Percentiles rank a stretch among this genome's conserved stretches.
phyloP scores from a whole-genome alignment of 2,888 invertebrate species.

The Drosophila maculinotata region DNA sequence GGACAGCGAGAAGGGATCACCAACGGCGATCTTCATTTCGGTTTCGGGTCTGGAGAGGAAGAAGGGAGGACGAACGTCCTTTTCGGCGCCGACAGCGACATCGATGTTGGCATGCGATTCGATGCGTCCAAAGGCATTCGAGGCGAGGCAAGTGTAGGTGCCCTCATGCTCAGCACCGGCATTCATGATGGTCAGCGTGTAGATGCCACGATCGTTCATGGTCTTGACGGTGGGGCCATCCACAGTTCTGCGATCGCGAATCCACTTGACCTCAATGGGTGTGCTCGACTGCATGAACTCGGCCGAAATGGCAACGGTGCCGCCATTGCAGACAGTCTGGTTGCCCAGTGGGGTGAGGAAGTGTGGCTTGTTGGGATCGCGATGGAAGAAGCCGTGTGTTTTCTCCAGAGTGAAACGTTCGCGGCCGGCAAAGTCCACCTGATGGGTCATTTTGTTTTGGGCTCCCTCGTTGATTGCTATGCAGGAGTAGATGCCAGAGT shows the following conservation, averaged over 20 bases:
- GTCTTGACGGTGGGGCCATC: conserved; percentile 88
- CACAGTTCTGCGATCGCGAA: conserved; percentile 88
- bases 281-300: conserved; percentile 89
- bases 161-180: conserved; percentile 91
- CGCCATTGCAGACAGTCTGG: conserved; percentile 90
- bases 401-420: conserved; percentile 85
- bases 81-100: conserved; percentile 88
- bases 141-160: conserved; percentile 91
- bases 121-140: conserved; percentile 90
- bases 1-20: conserved; percentile 93
- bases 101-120: conserved; percentile 91
- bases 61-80: conserved; percentile 87
- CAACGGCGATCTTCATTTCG: conserved; percentile 90
- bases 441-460: conserved; percentile 90
- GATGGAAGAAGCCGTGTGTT: conserved; percentile 84
- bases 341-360: conserved; percentile 90
- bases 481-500: conserved; percentile 91
- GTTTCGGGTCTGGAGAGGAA: conserved; percentile 92
- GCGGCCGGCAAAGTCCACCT: conserved; percentile 88
- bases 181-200: conserved; percentile 90
- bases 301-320: conserved; percentile 93
- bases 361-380: conserved; percentile 88
- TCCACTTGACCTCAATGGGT: conserved; percentile 92
- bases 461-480: conserved; percentile 90
- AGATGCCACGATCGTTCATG: conserved; percentile 89